A percentile compares a stretch with the other conserved stretches of the same genome.
Conservation (phyloP, 2,113 vertebrate species). For the Phalacrocorax brasilianus region DNA sequence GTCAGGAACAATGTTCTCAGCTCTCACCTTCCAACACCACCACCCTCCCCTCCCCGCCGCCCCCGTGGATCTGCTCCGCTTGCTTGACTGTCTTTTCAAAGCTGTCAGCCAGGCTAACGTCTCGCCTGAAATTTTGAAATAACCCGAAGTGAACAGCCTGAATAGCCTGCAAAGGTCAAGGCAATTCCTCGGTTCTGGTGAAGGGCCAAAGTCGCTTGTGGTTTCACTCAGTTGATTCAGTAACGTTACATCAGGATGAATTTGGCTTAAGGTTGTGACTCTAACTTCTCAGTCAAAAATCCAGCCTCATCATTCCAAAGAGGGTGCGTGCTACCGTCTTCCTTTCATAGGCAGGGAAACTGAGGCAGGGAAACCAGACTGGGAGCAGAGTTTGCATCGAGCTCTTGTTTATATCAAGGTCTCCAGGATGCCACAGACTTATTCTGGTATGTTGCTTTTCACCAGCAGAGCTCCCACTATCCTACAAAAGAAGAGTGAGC, state of each 20-base stretch:
- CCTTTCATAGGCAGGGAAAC: neutral
- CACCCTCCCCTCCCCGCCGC: neutral
- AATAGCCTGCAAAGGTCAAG: constrained; percentile 30
- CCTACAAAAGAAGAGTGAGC: neutral
- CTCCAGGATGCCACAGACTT: neutral
- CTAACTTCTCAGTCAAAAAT: neutral
- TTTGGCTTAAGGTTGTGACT: neutral
- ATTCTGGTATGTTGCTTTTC: neutral
- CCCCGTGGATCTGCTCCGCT: neutral
- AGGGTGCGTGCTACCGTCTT: neutral
- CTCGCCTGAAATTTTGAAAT: constrained; percentile 15
- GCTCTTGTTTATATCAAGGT: neutral
- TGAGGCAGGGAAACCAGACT: neutral
- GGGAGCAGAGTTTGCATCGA: rapidly evolving
- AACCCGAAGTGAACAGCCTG: neutral
- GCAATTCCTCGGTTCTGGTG: neutral
- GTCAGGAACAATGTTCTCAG: constrained; percentile 48
- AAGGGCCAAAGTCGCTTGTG: neutral
- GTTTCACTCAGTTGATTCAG: neutral
- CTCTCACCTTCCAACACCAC: neutral
- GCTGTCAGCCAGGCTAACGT: constrained; percentile 46
- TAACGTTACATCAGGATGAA: neutral
- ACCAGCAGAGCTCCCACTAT: neutral
- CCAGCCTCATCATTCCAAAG: neutral
- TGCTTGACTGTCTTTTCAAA: constrained; percentile 37